Percentiles rank a stretch among this genome's conserved stretches.
phyloP scores from a whole-genome alignment of 2,113 vertebrate genomes.

The Atractosteus spatula region DNA sequence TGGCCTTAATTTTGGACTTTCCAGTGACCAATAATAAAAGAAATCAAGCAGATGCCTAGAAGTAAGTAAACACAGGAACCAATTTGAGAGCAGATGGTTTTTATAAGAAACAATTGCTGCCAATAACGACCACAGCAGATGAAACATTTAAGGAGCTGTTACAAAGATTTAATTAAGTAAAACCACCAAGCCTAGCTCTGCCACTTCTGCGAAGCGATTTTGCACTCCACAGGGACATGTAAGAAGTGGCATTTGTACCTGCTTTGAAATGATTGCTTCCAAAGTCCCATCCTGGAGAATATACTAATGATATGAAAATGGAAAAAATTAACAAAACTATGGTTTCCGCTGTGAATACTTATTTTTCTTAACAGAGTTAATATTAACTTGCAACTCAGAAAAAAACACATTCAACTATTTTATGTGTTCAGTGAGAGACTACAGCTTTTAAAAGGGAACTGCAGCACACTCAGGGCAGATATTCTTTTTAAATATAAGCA shows the following conservation, averaged over 20 bases:
- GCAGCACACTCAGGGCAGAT: too few species aligned
- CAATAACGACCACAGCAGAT: neutral
- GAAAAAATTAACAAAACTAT: too few species aligned
- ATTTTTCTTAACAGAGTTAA: too few species aligned
- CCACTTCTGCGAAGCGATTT: neutral
- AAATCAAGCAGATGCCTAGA: neutral
- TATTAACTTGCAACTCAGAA: too few species aligned
- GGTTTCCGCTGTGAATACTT: too few species aligned
- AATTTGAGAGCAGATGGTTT: constrained; percentile 4
- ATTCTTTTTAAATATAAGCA: too few species aligned
- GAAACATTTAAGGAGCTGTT: constrained; percentile 9
- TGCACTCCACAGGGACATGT: neutral
- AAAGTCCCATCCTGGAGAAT: neutral
- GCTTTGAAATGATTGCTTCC: neutral
- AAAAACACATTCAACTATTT: too few species aligned
- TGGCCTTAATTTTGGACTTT: too few species aligned
- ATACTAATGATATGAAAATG: too few species aligned
- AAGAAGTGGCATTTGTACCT: constrained; percentile 1
- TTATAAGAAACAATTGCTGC: constrained; percentile 4
- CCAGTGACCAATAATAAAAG: too few species aligned
- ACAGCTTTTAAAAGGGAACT: too few species aligned
- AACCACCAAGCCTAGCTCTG: neutral
- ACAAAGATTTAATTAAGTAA: constrained; percentile 8
- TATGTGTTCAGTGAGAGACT: too few species aligned
- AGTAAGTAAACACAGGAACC: neutral